Evolutionary conservation across 2,888 invertebrate genomes (phyloP).

Genomic region (Prosapia bicincta): DNA sequence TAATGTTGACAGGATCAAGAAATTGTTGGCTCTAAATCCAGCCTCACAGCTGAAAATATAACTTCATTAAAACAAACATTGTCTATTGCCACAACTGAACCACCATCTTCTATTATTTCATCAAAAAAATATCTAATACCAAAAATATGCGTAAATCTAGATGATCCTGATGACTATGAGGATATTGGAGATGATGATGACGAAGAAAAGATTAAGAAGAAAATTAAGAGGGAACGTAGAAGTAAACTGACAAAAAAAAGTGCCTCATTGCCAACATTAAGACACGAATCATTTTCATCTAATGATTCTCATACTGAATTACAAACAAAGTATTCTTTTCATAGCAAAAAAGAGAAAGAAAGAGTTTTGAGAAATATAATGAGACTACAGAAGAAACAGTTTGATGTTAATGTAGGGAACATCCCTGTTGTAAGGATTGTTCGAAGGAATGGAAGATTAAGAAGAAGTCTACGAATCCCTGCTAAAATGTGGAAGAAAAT

Average conservation of each 20-base stretch:
- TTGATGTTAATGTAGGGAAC: slow-evolving; percentile 8
- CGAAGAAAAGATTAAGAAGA: slow-evolving; percentile 11
- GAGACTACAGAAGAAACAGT: not conserved
- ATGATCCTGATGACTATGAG: slow-evolving; percentile 20
- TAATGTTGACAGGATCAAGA: slow-evolving; percentile 5
- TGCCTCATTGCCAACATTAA: slow-evolving; percentile 2
- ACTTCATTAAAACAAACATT: not conserved
- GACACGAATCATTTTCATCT: slow-evolving; percentile 11
- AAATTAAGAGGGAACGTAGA: not conserved
- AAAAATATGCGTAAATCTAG: slow-evolving; percentile 5
- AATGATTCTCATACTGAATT: slow-evolving; percentile 1
- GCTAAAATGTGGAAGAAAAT: slow-evolving; percentile 1
- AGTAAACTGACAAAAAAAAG: slow-evolving; percentile 3
- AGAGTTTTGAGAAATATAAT: slow-evolving; percentile 18
- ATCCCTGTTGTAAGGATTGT: not conserved
- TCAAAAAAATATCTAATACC: slow-evolving; percentile 9
- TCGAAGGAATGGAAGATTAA: slow-evolving; percentile 2
- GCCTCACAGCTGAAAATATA: not conserved
- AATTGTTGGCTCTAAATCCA: not conserved
- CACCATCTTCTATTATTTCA: not conserved
- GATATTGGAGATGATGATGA: slow-evolving; percentile 20
- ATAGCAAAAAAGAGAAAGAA: slow-evolving; percentile 4
- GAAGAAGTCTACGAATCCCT: slow-evolving; percentile 13
- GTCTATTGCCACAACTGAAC: not conserved
- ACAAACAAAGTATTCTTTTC: slow-evolving; percentile 5